phyloP scores from a whole-genome alignment of 2,888 invertebrate species.

The Idaea aversata region DNA sequence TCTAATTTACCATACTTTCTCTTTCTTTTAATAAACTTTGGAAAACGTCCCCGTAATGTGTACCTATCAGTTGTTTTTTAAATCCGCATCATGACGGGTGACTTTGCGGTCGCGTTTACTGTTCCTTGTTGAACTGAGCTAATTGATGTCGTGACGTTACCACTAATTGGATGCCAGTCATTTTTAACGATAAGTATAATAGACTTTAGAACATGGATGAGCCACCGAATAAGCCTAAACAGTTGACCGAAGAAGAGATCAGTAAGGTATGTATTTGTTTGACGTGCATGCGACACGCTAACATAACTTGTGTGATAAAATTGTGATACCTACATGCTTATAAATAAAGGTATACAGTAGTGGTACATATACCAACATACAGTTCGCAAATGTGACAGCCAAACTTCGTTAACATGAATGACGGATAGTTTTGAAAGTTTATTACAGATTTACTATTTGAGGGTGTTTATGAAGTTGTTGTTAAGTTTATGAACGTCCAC shows the following conservation, averaged over 20 bases:
- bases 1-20: conserved; percentile 77
- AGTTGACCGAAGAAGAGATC: conserved; percentile 70
- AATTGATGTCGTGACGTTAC: conserved; percentile 37
- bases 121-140: conserved; percentile 32
- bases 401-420: not conserved
- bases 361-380: not conserved
- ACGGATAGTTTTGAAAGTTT: not conserved
- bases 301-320: not conserved
- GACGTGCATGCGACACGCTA: conserved; percentile 5
- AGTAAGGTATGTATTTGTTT: conserved; percentile 55
- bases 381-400: not conserved
- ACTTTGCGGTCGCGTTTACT: conserved; percentile 43
- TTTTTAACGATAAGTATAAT: conserved; percentile 11
- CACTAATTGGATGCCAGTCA: conserved; percentile 30
- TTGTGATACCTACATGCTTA: not conserved
- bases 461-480: not conserved
- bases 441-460: not conserved
- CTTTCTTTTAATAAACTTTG: conserved; percentile 75
- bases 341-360: not conserved
- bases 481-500: too few relatives aligned
- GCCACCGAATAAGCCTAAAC: conserved; percentile 51
- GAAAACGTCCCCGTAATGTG: conserved; percentile 66
- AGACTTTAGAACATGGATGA: conserved; percentile 44
- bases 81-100: conserved; percentile 65
- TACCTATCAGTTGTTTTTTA: conserved; percentile 75